phyloP scores from a whole-genome alignment of 2,888 invertebrate genomes.

The Drosophila subquinaria region DNA sequence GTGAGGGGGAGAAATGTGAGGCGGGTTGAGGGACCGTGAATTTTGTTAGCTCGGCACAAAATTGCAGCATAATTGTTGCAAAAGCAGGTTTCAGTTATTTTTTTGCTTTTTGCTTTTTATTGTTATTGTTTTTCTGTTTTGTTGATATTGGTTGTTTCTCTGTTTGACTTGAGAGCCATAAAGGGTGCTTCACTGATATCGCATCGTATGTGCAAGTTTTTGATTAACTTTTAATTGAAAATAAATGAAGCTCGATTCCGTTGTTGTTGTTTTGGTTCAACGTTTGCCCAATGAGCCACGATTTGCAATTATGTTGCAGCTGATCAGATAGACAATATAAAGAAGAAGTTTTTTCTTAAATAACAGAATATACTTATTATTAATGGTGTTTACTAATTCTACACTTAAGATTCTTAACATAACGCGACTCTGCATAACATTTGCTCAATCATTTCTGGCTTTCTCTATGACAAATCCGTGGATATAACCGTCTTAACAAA shows the following conservation, averaged over 20 bases:
- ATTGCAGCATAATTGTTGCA: slow-evolving; percentile 71
- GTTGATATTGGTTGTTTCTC: slow-evolving; percentile 13
- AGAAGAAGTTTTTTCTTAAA: not conserved
- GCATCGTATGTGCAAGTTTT: slow-evolving; percentile 53
- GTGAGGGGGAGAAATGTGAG: not conserved
- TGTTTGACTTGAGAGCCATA: slow-evolving; percentile 12
- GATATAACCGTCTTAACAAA: slow-evolving; percentile 8
- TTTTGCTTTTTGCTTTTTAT: slow-evolving; percentile 27
- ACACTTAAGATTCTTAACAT: slow-evolving; percentile 6
- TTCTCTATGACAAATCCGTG: slow-evolving; percentile 22
- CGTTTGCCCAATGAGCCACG: slow-evolving; percentile 36
- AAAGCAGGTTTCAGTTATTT: slow-evolving; percentile 46
- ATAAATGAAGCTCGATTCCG: slow-evolving; percentile 50
- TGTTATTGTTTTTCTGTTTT: slow-evolving; percentile 24
- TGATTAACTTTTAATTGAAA: slow-evolving; percentile 78
- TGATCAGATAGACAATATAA: not conserved
- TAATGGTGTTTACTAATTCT: not conserved
- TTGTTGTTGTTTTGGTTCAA: slow-evolving; percentile 44
- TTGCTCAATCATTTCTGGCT: slow-evolving; percentile 48
- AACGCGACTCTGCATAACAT: slow-evolving; percentile 44
- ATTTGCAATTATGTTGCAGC: slow-evolving; percentile 7
- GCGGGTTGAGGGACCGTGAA: not conserved
- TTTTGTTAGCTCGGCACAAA: slow-evolving; percentile 32
- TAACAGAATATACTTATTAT: not conserved
- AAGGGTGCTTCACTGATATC: slow-evolving; percentile 23